Conservation (phyloP, 2,113 vertebrate species). For the Harpagus bidentatus region DNA sequence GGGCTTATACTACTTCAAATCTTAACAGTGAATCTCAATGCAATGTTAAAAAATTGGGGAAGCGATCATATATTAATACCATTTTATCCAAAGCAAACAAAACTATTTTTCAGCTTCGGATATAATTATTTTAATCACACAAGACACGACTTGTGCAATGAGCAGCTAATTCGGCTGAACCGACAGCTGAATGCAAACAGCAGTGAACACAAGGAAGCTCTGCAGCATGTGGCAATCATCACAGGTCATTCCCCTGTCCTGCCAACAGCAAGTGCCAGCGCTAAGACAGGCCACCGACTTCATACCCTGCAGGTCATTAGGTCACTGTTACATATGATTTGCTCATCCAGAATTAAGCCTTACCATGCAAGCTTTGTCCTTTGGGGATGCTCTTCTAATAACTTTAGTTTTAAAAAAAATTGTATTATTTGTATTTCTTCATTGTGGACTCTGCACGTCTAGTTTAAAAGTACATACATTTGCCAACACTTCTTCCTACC, state of each 20-base stretch:
- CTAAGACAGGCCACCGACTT: neutral
- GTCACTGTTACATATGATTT: neutral
- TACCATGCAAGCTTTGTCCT: neutral
- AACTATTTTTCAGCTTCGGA: neutral
- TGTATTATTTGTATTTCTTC: neutral
- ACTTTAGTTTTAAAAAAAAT: neutral
- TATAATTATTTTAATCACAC: neutral
- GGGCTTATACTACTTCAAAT: neutral
- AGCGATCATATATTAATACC: neutral
- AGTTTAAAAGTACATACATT: neutral
- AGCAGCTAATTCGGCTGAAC: neutral
- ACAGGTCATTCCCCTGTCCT: neutral
- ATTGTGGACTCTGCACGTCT: neutral
- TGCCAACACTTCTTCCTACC: neutral
- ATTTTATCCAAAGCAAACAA: neutral
- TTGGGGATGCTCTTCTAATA: neutral
- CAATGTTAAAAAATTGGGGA: neutral
- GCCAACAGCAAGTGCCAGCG: neutral
- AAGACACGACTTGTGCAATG: fast-evolving
- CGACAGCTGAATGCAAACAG: neutral
- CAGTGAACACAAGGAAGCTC: neutral
- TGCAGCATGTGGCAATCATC: fast-evolving
- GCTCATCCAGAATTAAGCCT: neutral
- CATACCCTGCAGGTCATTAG: neutral
- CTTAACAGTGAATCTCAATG: neutral